Conservation (phyloP, 2,113 vertebrate genomes). For the Taurulus bubalis region DNA sequence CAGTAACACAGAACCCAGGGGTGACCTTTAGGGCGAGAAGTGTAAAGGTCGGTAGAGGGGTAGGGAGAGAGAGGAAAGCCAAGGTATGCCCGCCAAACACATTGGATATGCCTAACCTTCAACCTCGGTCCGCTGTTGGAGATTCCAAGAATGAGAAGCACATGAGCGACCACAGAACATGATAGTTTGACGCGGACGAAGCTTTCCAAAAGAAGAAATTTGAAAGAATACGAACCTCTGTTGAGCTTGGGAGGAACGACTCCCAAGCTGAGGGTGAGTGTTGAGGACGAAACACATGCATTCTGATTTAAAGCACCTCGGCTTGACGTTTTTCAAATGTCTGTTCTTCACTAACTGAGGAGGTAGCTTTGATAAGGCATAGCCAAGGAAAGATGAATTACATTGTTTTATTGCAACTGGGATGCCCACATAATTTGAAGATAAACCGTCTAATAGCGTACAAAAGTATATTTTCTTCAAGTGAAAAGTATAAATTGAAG, state of each 20-base stretch:
- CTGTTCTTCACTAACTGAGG: background rate
- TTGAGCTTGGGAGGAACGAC: background rate
- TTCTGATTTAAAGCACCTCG: background rate
- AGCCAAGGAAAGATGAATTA: background rate
- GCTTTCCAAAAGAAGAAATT: conserved; percentile 12
- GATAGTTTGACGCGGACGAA: conserved; percentile 11
- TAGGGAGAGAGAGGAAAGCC: conserved; percentile 45
- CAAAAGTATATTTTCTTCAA: background rate
- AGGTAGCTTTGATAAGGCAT: background rate
- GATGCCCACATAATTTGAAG: background rate
- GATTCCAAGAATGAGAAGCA: conserved; percentile 48
- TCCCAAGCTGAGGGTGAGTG: background rate
- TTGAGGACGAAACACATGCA: background rate
- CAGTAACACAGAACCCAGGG: conserved; percentile 44
- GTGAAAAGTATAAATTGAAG: background rate
- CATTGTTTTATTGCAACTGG: background rate
- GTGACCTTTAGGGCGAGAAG: conserved; percentile 70
- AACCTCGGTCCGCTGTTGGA: conserved; percentile 30
- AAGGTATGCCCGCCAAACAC: conserved; percentile 53
- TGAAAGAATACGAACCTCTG: conserved; percentile 12
- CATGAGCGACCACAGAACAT: conserved; percentile 43
- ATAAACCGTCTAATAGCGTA: background rate
- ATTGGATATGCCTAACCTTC: conserved; percentile 59
- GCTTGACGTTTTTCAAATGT: background rate
- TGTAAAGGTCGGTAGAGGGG: conserved; percentile 73